Evolutionary conservation across 2,113 vertebrate genomes (phyloP).

Genomic region (Urocolius indicus): DNA sequence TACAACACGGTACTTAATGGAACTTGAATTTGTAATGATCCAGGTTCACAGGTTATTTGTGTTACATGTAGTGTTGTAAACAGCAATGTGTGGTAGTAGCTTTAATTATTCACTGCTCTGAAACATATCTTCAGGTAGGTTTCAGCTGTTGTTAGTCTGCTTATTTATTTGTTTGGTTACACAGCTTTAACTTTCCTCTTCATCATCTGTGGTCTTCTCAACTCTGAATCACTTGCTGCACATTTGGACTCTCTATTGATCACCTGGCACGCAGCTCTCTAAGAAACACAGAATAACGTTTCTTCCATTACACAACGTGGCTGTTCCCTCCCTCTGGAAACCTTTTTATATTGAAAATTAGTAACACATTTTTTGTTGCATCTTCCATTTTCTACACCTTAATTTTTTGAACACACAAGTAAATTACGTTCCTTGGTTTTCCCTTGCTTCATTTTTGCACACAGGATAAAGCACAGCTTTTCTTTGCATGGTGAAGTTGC

Average conservation of each 20-base stretch:
- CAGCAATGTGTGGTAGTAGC: background rate
- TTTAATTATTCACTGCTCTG: background rate
- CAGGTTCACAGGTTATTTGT: background rate
- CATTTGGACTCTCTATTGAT: background rate
- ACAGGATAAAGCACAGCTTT: background rate
- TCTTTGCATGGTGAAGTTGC: background rate
- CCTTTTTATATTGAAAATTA: background rate
- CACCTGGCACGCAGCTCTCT: background rate
- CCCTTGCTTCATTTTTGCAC: background rate
- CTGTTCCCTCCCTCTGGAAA: background rate
- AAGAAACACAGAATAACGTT: background rate
- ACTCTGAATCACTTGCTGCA: background rate
- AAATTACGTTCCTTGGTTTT: background rate
- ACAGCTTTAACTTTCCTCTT: background rate
- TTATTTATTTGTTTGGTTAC: slow-evolving; percentile 13
- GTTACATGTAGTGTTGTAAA: background rate
- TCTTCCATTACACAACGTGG: background rate
- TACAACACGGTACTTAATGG: background rate
- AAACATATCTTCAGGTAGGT: background rate
- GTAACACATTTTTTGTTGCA: background rate
- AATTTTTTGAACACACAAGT: background rate
- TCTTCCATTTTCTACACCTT: background rate
- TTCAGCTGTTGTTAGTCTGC: background rate
- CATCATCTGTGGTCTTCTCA: background rate
- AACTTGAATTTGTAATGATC: slow-evolving; percentile 1